phyloP scores from a whole-genome alignment of 2,113 vertebrate genomes.

The Python bivittatus region DNA sequence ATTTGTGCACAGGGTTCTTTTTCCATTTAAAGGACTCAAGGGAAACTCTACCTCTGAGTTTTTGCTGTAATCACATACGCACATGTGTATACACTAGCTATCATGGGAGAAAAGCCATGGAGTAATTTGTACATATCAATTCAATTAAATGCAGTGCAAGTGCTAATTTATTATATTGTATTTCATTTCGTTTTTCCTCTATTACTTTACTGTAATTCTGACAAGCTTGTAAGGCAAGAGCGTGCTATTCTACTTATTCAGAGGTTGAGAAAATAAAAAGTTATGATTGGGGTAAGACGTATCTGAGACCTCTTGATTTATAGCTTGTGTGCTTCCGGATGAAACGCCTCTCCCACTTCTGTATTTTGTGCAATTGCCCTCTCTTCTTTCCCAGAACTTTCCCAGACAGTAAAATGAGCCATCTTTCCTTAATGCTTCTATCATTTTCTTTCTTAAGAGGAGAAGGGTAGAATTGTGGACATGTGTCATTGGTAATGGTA shows the following conservation, averaged over 20 bases:
- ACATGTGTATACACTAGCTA: neutral
- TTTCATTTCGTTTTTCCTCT: neutral
- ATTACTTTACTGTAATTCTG: neutral
- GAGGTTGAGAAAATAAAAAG: neutral
- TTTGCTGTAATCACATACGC: neutral
- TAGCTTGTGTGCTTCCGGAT: neutral
- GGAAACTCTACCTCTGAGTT: neutral
- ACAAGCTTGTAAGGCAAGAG: neutral
- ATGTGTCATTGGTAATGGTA: neutral
- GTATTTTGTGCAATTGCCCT: no score
- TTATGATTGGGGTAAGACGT: neutral
- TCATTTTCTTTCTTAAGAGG: neutral
- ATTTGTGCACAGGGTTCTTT: neutral
- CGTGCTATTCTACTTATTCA: neutral
- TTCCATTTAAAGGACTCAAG: neutral
- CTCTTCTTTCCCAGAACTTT: neutral
- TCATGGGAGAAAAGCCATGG: no score
- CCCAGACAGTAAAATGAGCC: neutral
- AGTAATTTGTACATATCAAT: neutral
- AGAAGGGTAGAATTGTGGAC: neutral
- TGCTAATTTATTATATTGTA: neutral
- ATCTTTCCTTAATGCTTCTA: neutral
- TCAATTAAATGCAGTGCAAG: neutral
- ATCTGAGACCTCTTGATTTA: neutral
- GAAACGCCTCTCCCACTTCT: neutral